A percentile compares a stretch with the other conserved stretches of the same genome.
These are phyloP conservation scores for Theristicus caerulescens DNA, from an alignment of 2,113 vertebrate species.

Conservation along the genomic window DNA sequence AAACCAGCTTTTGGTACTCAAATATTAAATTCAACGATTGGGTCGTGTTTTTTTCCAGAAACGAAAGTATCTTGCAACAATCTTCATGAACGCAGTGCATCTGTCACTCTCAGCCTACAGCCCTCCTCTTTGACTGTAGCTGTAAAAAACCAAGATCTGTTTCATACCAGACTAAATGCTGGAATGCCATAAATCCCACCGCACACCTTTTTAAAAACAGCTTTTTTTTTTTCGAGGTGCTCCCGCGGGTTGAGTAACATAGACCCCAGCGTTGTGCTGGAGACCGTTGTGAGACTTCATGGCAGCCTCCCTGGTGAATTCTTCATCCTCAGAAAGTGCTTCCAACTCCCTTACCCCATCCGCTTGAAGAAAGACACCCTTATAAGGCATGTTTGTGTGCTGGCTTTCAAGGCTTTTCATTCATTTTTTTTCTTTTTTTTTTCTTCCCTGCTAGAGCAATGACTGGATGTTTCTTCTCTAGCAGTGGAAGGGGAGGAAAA, in stretches of 20 bases:
- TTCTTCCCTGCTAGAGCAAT: not conserved
- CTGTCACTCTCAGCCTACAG: not conserved
- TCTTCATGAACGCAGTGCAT: accelerated
- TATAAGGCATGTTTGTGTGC: not conserved
- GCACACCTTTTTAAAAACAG: not conserved
- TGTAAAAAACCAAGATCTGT: not conserved
- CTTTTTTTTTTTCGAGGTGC: accelerated
- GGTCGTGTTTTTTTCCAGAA: not conserved
- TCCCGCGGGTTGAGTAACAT: not conserved
- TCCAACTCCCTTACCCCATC: not conserved
- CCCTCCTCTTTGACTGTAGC: not conserved
- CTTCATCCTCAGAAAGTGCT: not conserved
- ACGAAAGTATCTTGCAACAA: not conserved
- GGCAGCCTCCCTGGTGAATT: not conserved
- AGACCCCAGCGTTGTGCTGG: not conserved
- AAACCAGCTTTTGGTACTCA: not conserved
- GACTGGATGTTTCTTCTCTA: not conserved
- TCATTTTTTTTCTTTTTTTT: not conserved
- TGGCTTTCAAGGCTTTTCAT: constrained; percentile 32
- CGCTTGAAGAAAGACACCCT: not conserved
- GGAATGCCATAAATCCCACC: not conserved
- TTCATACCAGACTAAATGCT: not conserved
- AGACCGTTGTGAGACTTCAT: not conserved
- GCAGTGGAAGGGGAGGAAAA: not conserved
- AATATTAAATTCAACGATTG: not conserved